Percentiles rank a stretch among this genome's conserved stretches.
These are phyloP conservation scores for Patiria miniata DNA, from an alignment of 35 echinoderm and acorn worm species.

Conservation along the genomic window DNA sequence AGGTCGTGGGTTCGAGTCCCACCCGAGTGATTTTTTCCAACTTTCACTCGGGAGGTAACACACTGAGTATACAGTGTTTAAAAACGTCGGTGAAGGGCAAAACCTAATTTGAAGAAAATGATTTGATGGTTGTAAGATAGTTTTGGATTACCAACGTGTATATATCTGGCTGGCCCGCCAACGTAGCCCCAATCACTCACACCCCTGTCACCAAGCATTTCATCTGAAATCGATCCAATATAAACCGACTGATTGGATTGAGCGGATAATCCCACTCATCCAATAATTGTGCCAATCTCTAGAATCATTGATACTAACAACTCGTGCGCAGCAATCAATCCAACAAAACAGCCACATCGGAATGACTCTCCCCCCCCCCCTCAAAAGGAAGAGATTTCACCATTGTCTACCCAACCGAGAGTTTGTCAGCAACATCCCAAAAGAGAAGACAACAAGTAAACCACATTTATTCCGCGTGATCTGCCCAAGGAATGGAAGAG, in stretches of 20 bases:
- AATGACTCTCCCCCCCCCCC: not conserved
- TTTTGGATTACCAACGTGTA: too few species aligned
- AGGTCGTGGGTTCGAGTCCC: too few species aligned
- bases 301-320: not conserved
- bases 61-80: too few species aligned
- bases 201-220: too few species aligned
- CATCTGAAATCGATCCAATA: not conserved
- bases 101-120: too few species aligned
- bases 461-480: conserved; percentile 7
- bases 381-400: not conserved
- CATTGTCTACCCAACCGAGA: not conserved
- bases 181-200: too few species aligned
- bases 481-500: not conserved
- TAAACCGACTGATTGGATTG: not conserved
- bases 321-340: not conserved
- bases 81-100: too few species aligned
- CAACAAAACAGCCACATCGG: not conserved
- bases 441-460: not conserved
- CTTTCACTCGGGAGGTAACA: too few species aligned
- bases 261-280: not conserved
- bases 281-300: not conserved
- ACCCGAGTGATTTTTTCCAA: too few species aligned
- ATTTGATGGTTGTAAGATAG: too few species aligned
- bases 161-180: too few species aligned
- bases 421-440: not conserved